A percentile compares a stretch with the other conserved stretches of the same genome.
These are phyloP conservation scores for Macrobrachium rosenbergii DNA, from an alignment of 1,140 invertebrate genomes.

Conservation along the genomic window DNA sequence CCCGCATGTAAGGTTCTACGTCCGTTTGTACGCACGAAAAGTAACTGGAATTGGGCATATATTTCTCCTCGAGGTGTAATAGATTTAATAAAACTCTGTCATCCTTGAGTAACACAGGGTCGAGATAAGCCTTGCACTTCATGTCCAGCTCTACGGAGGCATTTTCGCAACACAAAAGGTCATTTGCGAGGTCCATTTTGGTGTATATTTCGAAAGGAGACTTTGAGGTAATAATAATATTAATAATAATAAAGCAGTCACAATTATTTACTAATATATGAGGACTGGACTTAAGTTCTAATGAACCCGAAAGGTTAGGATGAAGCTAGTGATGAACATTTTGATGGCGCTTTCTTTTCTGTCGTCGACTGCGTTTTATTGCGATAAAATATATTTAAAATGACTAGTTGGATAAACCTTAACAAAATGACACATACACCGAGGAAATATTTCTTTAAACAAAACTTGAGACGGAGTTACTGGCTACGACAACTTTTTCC, in stretches of 20 bases:
- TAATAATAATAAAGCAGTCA: not conserved
- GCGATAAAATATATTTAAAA: not conserved
- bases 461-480: too few relatives aligned
- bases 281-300: too few relatives aligned
- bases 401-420: not conserved
- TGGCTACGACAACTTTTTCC: too few relatives aligned
- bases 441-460: too few relatives aligned
- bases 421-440: too few relatives aligned
- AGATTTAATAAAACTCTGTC: conserved; percentile 72
- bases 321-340: too few relatives aligned
- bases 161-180: conserved; percentile 61
- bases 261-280: not conserved
- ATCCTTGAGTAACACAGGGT: conserved; percentile 71
- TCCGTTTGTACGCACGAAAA: conserved; percentile 73
- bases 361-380: too few relatives aligned
- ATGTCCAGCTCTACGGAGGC: conserved; percentile 59
- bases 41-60: conserved; percentile 70
- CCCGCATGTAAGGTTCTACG: conserved; percentile 73
- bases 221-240: not conserved
- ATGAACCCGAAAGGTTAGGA: too few relatives aligned
- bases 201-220: not conserved
- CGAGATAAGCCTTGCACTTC: conserved; percentile 68
- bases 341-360: too few relatives aligned
- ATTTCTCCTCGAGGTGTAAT: conserved; percentile 72
- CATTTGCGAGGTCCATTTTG: conserved; percentile 43